Conservation (phyloP, 64 coral and sea anemone genomes). For the Porites australiensis region DNA sequence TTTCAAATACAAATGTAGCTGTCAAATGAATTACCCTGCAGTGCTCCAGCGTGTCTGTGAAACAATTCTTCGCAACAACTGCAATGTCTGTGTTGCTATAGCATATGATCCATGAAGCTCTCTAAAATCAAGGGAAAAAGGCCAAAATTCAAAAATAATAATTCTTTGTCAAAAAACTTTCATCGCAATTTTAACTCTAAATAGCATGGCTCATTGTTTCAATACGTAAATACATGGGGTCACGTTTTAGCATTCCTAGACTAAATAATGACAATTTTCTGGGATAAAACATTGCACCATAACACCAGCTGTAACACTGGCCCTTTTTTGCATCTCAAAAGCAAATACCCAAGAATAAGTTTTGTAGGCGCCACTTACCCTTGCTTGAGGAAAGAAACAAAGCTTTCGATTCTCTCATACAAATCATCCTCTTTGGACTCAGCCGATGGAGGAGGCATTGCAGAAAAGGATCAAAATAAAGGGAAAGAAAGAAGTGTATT, state of each 20-base stretch:
- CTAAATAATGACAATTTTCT: too few relatives aligned
- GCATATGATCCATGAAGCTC: constrained; percentile 87
- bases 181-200: too few relatives aligned
- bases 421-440: constrained; percentile 70
- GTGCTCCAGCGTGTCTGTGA: constrained; percentile 88
- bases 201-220: too few relatives aligned
- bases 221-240: too few relatives aligned
- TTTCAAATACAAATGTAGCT: not conserved
- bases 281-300: too few relatives aligned
- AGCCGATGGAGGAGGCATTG: constrained; percentile 22
- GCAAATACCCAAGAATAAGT: not conserved
- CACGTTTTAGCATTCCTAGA: too few relatives aligned
- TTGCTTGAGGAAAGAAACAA: constrained; percentile 66
- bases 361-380: constrained; percentile 24
- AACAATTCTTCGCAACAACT: constrained; percentile 82
- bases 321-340: not conserved
- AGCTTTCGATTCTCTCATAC: constrained; percentile 69
- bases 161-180: too few relatives aligned
- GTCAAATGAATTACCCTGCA: constrained; percentile 73
- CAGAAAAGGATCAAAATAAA: not conserved
- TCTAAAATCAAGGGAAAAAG: constrained; percentile 22
- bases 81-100: constrained; percentile 85
- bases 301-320: too few relatives aligned
- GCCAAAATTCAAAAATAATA: not conserved
- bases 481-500: not conserved